phyloP scores from a whole-genome alignment of 2,797 vertebrate genomes.

The Mus spretus region DNA sequence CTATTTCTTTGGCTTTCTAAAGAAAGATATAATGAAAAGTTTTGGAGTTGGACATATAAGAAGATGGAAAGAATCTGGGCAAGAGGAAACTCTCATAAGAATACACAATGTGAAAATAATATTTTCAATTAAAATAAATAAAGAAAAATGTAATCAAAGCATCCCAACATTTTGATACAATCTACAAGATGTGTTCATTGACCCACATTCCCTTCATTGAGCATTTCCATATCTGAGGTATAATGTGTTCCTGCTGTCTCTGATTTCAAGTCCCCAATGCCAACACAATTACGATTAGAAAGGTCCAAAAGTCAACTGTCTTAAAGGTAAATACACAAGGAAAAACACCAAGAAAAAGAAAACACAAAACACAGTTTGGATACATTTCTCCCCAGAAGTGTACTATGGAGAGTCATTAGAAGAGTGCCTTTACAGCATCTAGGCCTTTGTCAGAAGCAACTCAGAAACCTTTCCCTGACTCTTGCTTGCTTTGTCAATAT shows the following conservation, averaged over 20 bases:
- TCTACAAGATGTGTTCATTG: not conserved
- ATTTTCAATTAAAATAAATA: not conserved
- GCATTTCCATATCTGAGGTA: not conserved
- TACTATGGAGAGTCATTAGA: constrained; percentile 20
- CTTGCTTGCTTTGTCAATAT: not conserved
- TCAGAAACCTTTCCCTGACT: not conserved
- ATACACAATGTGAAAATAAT: no score
- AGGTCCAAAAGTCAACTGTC: not conserved
- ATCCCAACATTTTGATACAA: not conserved
- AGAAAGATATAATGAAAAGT: not conserved
- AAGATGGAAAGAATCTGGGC: not conserved
- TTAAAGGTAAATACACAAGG: not conserved
- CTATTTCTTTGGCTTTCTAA: not conserved
- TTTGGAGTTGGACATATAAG: not conserved
- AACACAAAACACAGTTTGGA: no score
- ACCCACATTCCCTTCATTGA: not conserved
- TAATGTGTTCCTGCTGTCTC: not conserved
- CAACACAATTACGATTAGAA: not conserved
- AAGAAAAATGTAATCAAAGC: constrained; percentile 20
- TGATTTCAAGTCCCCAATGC: not conserved
- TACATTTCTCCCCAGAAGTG: not conserved
- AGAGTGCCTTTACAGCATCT: not conserved
- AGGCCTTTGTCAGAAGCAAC: not conserved
- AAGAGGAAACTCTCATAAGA: not conserved
- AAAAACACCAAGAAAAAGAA: no score